phyloP scores from a whole-genome alignment of 2,888 invertebrate species.

The Schizaphis graminum region DNA sequence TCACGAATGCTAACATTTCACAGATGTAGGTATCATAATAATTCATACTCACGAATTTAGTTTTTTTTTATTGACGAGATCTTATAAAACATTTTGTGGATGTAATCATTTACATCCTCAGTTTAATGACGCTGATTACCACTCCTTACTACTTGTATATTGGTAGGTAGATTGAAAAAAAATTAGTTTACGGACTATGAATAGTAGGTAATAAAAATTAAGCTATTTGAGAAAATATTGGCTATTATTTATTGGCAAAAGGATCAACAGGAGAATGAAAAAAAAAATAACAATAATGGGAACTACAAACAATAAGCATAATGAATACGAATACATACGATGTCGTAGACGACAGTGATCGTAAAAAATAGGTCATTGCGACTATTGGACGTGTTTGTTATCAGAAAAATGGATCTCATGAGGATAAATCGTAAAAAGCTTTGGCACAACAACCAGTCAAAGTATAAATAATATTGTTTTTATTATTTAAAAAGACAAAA shows the following conservation, averaged over 20 bases:
- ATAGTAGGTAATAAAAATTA: neutral
- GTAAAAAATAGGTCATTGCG: neutral
- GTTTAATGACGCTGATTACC: neutral
- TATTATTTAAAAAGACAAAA: slow-evolving; percentile 55
- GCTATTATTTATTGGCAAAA: neutral
- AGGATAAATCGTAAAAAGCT: slow-evolving; percentile 45
- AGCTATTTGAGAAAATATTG: neutral
- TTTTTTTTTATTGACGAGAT: neutral
- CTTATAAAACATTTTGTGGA: neutral
- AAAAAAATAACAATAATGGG: neutral
- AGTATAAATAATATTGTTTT: slow-evolving; percentile 58
- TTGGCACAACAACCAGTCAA: slow-evolving; percentile 36
- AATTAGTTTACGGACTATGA: neutral
- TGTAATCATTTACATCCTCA: neutral
- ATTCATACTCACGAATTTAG: neutral
- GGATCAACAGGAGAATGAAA: neutral
- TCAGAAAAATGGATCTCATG: neutral
- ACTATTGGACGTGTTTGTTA: slow-evolving; percentile 9
- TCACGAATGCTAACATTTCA: neutral
- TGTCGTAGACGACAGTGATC: neutral
- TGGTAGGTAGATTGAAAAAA: neutral
- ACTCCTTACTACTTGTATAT: neutral
- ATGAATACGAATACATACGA: neutral
- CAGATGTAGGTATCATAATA: neutral
- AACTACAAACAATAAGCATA: neutral